Evolutionary conservation across 2,888 invertebrate genomes (phyloP), one percentile per base, ranked within the genome.

Genomic region (Perdita meconis): DNA sequence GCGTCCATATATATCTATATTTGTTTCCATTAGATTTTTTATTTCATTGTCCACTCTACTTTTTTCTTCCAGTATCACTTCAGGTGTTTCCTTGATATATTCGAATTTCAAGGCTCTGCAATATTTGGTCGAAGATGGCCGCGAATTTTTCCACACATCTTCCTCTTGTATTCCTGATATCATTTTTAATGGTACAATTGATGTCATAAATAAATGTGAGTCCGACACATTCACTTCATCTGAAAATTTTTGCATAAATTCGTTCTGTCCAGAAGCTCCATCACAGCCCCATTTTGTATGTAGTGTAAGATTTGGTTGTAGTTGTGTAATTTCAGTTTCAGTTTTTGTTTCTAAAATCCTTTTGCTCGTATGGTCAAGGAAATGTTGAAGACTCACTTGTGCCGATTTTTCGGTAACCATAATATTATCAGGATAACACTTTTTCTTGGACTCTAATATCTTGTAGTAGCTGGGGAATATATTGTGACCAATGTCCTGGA

Each of bases 231-330:
- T 19, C 10, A 19, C 2, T 34, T n/a, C n/a, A 19, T 47, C 47
- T 10, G 47, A 19, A 47, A 19, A 47, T 47, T 47, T 59, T 12
- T 59, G 59, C 24, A 24, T 26, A 6, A 26, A 59, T 2, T 59
- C 24, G 24, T 22, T 44, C 12, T 59, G 42, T 13, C 59, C 42
- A 8, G 59, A 24, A 16, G 63, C 22, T 22, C 50, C 51, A n/a
- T 50, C 38, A 34, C 50, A 63, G 10, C 63, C 22, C 36, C 50
- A 61, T 3, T 38, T 51, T 47, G 47, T 61, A 30, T 50, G n/a
- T 13, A 61, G n/a, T 42, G n/a, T 13, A 13, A 42, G 4, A 42
- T 16, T 42, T 42, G 5, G 42, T n/a, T 42, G n/a, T n/a, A 42
- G 42, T 13, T 16, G n/a, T n/a, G 13, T n/a, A 16, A 42, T 42